Base-by-base conservation (phyloP, 2,797 vertebrate genomes). In the Otolemur crassicaudatus region DNA sequence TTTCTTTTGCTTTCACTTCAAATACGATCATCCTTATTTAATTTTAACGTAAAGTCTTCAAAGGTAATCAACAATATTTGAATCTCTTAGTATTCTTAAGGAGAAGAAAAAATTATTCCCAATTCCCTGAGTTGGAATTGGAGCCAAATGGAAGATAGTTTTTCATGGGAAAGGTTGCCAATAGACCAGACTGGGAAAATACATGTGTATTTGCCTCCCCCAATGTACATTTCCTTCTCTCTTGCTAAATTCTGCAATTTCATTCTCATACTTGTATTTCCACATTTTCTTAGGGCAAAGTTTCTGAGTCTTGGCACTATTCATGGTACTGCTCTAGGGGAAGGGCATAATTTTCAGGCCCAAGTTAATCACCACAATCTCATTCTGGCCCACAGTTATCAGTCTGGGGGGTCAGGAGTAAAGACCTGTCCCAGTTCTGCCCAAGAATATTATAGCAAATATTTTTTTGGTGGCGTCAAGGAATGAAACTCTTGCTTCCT, bases 141-240 rank as follows among this genome's bases (percentile, higher is more conserved):
- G 83, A 43, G n/a, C 31, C 63, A 91, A 43, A 84, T n/a, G 67
- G 82, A 94, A 83, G 46, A 88, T 19, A 58, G 17, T 70, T 92
- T 91, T 83, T 22, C 12, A 56, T 3, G 22, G 19, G 31, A 92
- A 93, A 14, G 34, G 27, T 34, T 77, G 82, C 13, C 34, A 58
- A 53, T 46, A 16, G 43, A 43, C 22, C 27, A 75, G 14, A 76
- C 12, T 75, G 10, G 49, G 17, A 22, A 84, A 84, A 65, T 27
- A 4, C 23, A 4, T 5, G 11, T 43, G 3, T 13, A 25, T 29
- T 56, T 67, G 16, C 22, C 23, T 49, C 31, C 17, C 12, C 5
- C 0, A 3, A 53, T 2, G 65, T 40, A 37, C n/a, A 53, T 67
- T 83, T n/a, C 27, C 67, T 80, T 76, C 31, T 37, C 6, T 72